Conservation (phyloP, 2,797 vertebrate species). For the Tapirus indicus region DNA sequence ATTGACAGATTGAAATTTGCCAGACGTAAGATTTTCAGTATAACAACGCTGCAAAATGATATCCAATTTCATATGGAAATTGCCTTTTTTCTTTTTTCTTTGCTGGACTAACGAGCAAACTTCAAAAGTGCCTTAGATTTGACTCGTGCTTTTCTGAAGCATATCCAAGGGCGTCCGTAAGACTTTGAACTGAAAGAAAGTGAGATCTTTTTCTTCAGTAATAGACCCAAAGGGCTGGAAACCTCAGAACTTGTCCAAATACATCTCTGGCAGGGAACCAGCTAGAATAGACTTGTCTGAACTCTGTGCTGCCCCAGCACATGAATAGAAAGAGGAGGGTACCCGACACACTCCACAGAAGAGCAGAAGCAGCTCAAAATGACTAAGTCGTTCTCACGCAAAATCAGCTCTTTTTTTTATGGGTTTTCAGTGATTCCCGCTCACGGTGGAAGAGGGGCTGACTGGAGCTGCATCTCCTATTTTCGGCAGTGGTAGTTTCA, state of each 20-base stretch:
- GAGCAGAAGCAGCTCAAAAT: neutral
- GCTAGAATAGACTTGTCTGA: neutral
- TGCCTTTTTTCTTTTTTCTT: slow-evolving; percentile 60
- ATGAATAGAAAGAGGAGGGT: neutral
- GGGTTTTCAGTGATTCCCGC: neutral
- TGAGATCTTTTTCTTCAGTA: slow-evolving; percentile 32
- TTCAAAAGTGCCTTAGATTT: slow-evolving; percentile 72
- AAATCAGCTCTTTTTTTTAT: neutral
- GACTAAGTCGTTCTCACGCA: neutral
- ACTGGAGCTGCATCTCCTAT: neutral
- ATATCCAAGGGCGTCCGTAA: slow-evolving; percentile 55
- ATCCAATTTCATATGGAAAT: slow-evolving; percentile 75
- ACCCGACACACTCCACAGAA: rapidly evolving
- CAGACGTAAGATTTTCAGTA: slow-evolving; percentile 10
- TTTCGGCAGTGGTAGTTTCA: neutral
- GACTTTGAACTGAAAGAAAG: slow-evolving; percentile 63
- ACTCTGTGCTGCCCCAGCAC: neutral
- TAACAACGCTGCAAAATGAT: slow-evolving; percentile 24
- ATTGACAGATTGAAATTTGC: slow-evolving; percentile 54
- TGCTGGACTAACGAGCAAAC: slow-evolving; percentile 66
- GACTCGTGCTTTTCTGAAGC: slow-evolving; percentile 65
- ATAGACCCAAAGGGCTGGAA: slow-evolving; percentile 1
- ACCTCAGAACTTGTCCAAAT: slow-evolving; percentile 16
- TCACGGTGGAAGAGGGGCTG: neutral
- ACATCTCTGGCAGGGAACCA: neutral